phyloP scores from a whole-genome alignment of 2,888 invertebrate genomes.

The Alentia gelatinosa region DNA sequence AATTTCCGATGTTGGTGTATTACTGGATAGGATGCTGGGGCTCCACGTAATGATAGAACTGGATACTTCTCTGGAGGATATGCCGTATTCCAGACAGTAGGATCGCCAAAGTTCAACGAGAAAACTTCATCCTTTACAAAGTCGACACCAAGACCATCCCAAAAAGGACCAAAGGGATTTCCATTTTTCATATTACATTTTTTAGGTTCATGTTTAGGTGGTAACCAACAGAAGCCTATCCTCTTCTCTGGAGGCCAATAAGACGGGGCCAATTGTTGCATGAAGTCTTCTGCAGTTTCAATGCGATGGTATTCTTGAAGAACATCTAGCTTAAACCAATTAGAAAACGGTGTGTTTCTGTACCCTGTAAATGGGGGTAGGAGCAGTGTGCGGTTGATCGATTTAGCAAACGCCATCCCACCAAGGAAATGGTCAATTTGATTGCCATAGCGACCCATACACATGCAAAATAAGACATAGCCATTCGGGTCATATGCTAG shows the following conservation, averaged over 20 bases:
- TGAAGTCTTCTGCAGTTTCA: conserved; percentile 77
- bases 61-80: conserved; percentile 77
- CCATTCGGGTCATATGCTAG: background rate
- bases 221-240: conserved; percentile 74
- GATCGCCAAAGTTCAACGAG: background rate
- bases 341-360: conserved; percentile 77
- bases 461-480: conserved; percentile 39
- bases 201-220: conserved; percentile 58
- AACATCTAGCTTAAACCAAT: conserved; percentile 76
- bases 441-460: conserved; percentile 79
- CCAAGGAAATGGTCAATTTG: conserved; percentile 80
- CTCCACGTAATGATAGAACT: conserved; percentile 78
- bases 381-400: conserved; percentile 75
- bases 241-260: conserved; percentile 76
- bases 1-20: conserved; percentile 68
- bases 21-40: conserved; percentile 79
- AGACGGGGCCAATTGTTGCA: conserved; percentile 72
- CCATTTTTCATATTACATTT: conserved; percentile 78
- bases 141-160: conserved; percentile 78
- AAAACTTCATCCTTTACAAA: conserved; percentile 71
- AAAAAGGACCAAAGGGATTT: conserved; percentile 79
- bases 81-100: conserved; percentile 55
- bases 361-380: conserved; percentile 79
- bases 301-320: conserved; percentile 73
- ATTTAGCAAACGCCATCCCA: conserved; percentile 77